Percentiles rank a stretch among this genome's conserved stretches.
These are phyloP conservation scores for Trypoxylus dichotomus DNA, from an alignment of 1,140 invertebrate species.

Conservation along the genomic window DNA sequence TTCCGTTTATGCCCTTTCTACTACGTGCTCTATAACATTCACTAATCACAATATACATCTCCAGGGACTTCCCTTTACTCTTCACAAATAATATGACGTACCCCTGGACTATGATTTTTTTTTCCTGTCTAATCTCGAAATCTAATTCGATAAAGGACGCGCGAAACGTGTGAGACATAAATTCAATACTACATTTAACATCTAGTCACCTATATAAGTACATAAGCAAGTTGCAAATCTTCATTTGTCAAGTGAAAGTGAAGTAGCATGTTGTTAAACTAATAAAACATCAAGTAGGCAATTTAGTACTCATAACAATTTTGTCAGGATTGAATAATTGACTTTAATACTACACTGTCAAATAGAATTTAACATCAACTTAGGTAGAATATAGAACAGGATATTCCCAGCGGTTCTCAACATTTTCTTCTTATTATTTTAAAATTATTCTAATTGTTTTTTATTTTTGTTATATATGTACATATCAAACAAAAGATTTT, in stretches of 20 bases:
- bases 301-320: not conserved
- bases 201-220: no score
- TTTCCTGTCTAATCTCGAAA: not conserved
- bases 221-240: not conserved
- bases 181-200: no score
- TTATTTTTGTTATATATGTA: no score
- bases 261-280: not conserved
- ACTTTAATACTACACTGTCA: not conserved
- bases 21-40: slow-evolving; percentile 36
- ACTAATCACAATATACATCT: slow-evolving; percentile 35
- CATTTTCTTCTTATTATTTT: no score
- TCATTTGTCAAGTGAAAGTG: not conserved
- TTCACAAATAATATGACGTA: slow-evolving; percentile 3
- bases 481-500: no score
- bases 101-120: not conserved
- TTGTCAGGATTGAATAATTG: not conserved
- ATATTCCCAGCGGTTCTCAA: no score
- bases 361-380: no score
- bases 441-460: no score
- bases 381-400: no score
- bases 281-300: not conserved
- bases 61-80: slow-evolving; percentile 15
- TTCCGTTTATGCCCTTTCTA: slow-evolving; percentile 35
- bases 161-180: no score
- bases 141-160: no score